Conservation (phyloP, 1,140 invertebrate species). For the Nylanderia fulva region DNA sequence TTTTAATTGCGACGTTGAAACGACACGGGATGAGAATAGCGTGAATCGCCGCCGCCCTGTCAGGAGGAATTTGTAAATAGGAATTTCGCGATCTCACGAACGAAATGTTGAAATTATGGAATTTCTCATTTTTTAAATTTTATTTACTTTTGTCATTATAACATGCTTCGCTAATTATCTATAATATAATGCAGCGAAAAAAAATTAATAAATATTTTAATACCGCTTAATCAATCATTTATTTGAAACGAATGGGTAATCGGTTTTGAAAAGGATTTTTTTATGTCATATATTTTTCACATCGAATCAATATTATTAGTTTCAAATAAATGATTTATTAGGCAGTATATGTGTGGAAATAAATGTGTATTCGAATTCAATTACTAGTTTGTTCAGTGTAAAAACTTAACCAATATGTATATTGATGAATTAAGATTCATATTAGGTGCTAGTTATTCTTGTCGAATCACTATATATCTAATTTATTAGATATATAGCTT, state of each 20-base stretch:
- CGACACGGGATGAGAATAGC: background rate
- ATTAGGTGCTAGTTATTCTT: background rate
- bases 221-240: no score
- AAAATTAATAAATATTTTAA: no score
- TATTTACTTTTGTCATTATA: background rate
- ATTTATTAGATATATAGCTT: background rate
- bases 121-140: no score
- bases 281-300: no score
- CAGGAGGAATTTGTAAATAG: constrained; percentile 8
- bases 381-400: no score
- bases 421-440: background rate
- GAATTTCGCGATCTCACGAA: background rate
- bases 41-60: background rate
- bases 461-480: background rate
- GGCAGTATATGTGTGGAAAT: no score
- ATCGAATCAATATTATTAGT: no score
- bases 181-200: background rate
- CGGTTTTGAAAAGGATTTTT: no score
- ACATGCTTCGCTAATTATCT: background rate
- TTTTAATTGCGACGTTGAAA: constrained; percentile 46
- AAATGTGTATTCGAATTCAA: no score
- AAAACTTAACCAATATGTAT: background rate
- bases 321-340: no score
- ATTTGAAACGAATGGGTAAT: no score
- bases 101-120: background rate